Evolutionary conservation across 2,888 invertebrate genomes (phyloP).

Genomic region (Conomelus anceps): DNA sequence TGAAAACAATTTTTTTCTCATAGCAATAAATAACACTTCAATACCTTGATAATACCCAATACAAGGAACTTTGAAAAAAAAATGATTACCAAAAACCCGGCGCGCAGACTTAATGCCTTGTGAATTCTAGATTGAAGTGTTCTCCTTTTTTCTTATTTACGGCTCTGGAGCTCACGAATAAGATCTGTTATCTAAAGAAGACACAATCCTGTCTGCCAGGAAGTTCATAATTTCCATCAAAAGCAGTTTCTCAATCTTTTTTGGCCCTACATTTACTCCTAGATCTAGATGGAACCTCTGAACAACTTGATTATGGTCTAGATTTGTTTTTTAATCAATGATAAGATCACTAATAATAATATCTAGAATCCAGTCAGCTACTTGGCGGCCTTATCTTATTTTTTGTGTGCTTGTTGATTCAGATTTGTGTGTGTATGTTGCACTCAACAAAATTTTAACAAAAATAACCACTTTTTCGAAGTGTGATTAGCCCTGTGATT

Average conservation of each 20-base stretch:
- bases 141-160: background rate
- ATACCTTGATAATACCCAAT: no score
- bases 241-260: background rate
- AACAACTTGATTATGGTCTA: background rate
- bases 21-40: no score
- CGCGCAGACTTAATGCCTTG: background rate
- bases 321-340: background rate
- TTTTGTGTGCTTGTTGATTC: background rate
- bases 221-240: background rate
- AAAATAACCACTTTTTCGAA: background rate
- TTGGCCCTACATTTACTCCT: background rate
- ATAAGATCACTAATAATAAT: background rate
- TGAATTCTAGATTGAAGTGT: background rate
- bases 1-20: no score
- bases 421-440: background rate
- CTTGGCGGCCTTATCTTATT: background rate
- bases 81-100: background rate
- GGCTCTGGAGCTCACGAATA: background rate
- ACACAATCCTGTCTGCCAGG: background rate
- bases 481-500: background rate
- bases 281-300: background rate
- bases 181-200: background rate
- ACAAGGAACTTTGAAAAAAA: no score
- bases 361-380: background rate
- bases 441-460: background rate